phyloP scores from a whole-genome alignment of 2,113 vertebrate genomes.

The Sminthopsis crassicaudata region DNA sequence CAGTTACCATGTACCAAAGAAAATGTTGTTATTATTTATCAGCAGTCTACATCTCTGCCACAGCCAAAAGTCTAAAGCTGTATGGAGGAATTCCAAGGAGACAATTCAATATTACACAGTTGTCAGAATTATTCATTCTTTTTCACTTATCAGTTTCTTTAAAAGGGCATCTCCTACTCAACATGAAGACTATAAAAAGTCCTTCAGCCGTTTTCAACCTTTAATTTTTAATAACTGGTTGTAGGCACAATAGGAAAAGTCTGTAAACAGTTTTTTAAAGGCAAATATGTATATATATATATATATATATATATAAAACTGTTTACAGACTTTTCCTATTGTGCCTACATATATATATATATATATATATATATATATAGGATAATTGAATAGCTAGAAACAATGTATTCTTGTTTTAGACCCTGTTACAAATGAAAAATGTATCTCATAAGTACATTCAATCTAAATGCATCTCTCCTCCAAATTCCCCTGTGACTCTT shows the following conservation, averaged over 20 bases:
- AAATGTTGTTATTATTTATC: not conserved
- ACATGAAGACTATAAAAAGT: not conserved
- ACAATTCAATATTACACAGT: constrained; percentile 1
- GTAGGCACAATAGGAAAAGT: not conserved
- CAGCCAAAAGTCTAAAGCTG: constrained; percentile 13
- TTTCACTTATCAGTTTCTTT: not conserved
- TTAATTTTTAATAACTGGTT: not conserved
- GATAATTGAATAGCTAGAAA: not conserved
- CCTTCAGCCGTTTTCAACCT: not conserved
- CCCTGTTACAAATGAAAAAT: not conserved
- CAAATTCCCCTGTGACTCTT: not conserved
- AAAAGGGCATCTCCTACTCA: not conserved
- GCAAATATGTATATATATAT: too few relatives aligned
- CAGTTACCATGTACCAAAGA: not conserved
- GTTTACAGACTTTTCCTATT: too few relatives aligned
- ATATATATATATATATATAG: not conserved
- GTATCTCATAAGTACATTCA: not conserved
- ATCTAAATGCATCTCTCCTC: not conserved
- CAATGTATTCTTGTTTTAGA: not conserved
- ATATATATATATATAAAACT: not conserved
- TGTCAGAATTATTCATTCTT: constrained; percentile 6
- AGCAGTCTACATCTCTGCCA: not conserved
- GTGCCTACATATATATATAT: too few relatives aligned
- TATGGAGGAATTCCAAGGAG: constrained; percentile 1
- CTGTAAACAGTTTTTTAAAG: not conserved